Evolutionary conservation across 2,888 invertebrate species (phyloP).

Genomic region (Flabesymbios commensalis): DNA sequence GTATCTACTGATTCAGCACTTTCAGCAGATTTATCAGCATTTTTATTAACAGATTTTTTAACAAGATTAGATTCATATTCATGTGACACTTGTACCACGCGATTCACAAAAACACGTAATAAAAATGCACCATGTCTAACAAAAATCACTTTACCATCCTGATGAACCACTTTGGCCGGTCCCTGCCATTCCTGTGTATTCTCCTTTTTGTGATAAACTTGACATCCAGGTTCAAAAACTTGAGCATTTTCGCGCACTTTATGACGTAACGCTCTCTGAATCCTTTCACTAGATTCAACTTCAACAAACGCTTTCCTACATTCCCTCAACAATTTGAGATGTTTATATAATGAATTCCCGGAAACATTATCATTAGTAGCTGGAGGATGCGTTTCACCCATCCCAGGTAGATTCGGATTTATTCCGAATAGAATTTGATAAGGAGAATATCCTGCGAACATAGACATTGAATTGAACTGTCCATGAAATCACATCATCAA

Average conservation of each 20-base stretch:
- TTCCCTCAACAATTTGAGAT: constrained; percentile 27
- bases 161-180: constrained; percentile 40
- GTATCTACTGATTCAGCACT: too few relatives aligned
- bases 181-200: constrained; percentile 30
- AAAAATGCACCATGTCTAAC: constrained; percentile 35
- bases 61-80: not conserved
- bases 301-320: constrained; percentile 28
- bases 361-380: constrained; percentile 11
- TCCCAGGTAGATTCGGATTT: constrained; percentile 18
- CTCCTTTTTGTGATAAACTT: constrained; percentile 35
- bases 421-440: constrained; percentile 16
- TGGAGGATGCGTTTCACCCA: constrained; percentile 11
- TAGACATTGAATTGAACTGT: constrained; percentile 4
- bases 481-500: constrained; percentile 9
- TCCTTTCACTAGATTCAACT: constrained; percentile 33
- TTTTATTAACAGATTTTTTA: too few relatives aligned
- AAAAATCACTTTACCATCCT: constrained; percentile 39
- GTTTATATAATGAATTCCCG: constrained; percentile 20
- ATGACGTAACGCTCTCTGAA: constrained; percentile 28
- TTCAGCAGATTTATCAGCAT: too few relatives aligned
- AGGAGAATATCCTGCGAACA: constrained; percentile 15
- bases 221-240: constrained; percentile 32
- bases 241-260: constrained; percentile 35
- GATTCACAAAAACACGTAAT: constrained; percentile 38
- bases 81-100: constrained; percentile 16